phyloP scores from a whole-genome alignment of 2,113 vertebrate species.

The Cyanoramphus novaezelandiae region DNA sequence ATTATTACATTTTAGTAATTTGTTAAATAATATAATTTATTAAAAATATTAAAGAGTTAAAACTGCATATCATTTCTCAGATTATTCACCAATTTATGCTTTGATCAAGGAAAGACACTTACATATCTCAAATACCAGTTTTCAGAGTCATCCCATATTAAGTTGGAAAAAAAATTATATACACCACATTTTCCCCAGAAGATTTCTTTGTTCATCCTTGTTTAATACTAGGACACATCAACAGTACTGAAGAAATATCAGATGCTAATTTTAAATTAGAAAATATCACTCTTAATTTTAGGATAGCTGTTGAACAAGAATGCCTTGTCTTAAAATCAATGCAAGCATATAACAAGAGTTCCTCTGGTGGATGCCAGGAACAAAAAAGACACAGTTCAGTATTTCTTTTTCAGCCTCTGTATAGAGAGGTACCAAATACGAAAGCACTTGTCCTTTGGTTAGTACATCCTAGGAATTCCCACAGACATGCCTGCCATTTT shows the following conservation, averaged over 20 bases:
- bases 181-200: neutral
- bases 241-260: neutral
- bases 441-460: neutral
- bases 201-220: neutral
- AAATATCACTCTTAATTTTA: neutral
- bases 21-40: too few relatives aligned
- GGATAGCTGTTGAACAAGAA: neutral
- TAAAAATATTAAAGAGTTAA: neutral
- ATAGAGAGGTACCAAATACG: neutral
- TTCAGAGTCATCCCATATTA: neutral
- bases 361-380: neutral
- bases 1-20: too few relatives aligned
- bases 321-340: neutral
- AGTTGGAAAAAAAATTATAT: neutral
- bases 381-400: neutral
- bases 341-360: neutral
- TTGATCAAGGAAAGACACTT: neutral
- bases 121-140: neutral
- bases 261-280: neutral
- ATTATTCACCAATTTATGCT: neutral
- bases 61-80: neutral
- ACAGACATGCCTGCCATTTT: neutral
- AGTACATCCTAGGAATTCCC: neutral
- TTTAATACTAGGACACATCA: neutral
- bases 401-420: neutral